Conservation (phyloP, 2,888 invertebrate species). For the Yponomeuta sedellus region DNA sequence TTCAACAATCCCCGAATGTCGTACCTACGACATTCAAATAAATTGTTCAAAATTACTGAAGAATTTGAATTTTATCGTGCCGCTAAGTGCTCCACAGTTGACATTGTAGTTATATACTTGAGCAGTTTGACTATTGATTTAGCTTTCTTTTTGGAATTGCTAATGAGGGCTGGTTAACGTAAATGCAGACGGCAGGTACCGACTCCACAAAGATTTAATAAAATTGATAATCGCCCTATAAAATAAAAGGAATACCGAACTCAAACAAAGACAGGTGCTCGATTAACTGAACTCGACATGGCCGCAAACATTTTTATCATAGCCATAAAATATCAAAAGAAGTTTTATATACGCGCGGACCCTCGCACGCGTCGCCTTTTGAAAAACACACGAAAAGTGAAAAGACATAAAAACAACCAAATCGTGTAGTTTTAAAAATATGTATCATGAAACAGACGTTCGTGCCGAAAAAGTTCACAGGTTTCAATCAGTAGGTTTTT, state of each 20-base stretch:
- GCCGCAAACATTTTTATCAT: conserved; percentile 71
- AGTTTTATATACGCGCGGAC: conserved; percentile 40
- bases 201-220: conserved; percentile 29
- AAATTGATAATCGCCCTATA: conserved; percentile 36
- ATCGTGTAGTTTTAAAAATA: conserved; percentile 43
- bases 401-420: conserved; percentile 34
- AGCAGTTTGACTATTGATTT: conserved; percentile 13
- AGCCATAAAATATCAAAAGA: conserved; percentile 56
- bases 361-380: conserved; percentile 45
- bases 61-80: conserved; percentile 56
- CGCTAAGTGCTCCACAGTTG: conserved; percentile 28
- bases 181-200: neutral
- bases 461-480: conserved; percentile 60
- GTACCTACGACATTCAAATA: conserved; percentile 39
- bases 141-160: conserved; percentile 5
- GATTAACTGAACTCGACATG: conserved; percentile 49
- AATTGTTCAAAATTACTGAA: conserved; percentile 45
- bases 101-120: conserved; percentile 4
- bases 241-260: conserved; percentile 30
- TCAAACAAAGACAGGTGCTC: conserved; percentile 50
- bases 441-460: conserved; percentile 62
- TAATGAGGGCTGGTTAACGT: neutral
- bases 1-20: conserved; percentile 46
- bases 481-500: conserved; percentile 61
- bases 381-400: conserved; percentile 47